Base-by-base conservation (phyloP, 2,888 invertebrate genomes). In the Danaus chrysippus region DNA sequence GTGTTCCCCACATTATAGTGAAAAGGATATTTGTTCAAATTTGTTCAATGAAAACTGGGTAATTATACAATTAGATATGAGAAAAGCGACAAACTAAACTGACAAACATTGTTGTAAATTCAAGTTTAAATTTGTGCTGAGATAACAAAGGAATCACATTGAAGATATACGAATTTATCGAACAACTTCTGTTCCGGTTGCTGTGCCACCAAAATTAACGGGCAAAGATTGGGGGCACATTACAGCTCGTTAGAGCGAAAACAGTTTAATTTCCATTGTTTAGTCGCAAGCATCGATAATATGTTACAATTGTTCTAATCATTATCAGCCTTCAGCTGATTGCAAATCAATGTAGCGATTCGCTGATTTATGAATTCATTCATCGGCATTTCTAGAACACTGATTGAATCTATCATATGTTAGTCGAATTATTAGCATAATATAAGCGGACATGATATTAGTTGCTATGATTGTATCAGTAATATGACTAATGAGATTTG, bases 241-340 rank as follows among this genome's bases (percentile, higher is more conserved):
- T 77, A 76, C 73, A 75, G 81, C 77, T 81, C 83, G 78, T 82
- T 86, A 82, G 77, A 81, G 75, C 74, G 79, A 77, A 81, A 80
- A 82, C 84, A 79, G 83, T 84, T 85, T 82, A 83, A 85, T 85
- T 86, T 83, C 75, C 79, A 83, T 81, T 83, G 83, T 87, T 85
- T 83, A 79, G 81, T 79, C 75, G 74, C 81, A 81, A 84, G 75
- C 74, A 72, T 71, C 74, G 77, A 80, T 85, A 82, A 84, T 85
- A 66, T 83, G 81, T 80, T 78, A 79, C 82, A 84, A 84, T 85
- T 82, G 76, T 82, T 76, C 79, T 82, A 82, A 86, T 84, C 77
- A 86, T 84, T 78, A 79, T 75, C 69, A 68, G 70, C 71, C 72
- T 72, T 65, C 73, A 68, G 68, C 68, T 71, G 73, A 73, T 73